Conservation (phyloP, 2,888 invertebrate genomes). For the Drosophila stalkeri region DNA sequence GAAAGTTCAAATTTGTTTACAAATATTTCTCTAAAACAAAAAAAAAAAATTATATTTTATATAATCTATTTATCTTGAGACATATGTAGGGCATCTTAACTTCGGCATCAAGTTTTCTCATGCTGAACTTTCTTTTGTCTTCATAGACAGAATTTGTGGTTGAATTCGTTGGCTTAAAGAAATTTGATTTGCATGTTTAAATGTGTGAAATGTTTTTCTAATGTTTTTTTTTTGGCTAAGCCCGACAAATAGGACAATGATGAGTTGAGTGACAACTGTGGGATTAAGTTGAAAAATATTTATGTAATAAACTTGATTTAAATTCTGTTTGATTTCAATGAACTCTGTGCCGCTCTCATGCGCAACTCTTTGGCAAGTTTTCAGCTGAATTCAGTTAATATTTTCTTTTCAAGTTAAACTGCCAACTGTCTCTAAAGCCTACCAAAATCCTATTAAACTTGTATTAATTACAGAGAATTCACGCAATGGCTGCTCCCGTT, state of each 20-base stretch:
- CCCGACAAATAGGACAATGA: not conserved
- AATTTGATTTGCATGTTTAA: slow-evolving; percentile 25
- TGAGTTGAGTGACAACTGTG: not conserved
- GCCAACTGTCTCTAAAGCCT: not conserved
- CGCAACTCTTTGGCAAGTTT: too few species aligned
- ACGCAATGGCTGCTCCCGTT: not conserved
- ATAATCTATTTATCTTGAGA: too few species aligned
- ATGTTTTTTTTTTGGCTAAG: not conserved
- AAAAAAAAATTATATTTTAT: too few species aligned
- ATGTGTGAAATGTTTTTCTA: slow-evolving; percentile 15
- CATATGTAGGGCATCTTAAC: slow-evolving; percentile 4
- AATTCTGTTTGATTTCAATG: not conserved
- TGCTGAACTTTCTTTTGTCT: slow-evolving; percentile 1
- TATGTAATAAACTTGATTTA: not conserved
- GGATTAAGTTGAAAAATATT: not conserved
- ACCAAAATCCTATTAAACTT: not conserved
- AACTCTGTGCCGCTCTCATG: too few species aligned
- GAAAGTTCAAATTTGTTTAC: not conserved
- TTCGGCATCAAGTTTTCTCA: not conserved
- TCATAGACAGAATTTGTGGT: slow-evolving; percentile 35
- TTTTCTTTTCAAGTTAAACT: not conserved
- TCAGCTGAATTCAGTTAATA: not conserved
- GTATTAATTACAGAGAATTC: not conserved
- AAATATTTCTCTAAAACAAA: too few species aligned
- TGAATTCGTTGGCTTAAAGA: slow-evolving; percentile 21